Conservation (phyloP, 2,797 vertebrate genomes). For the Myotis myotis region DNA sequence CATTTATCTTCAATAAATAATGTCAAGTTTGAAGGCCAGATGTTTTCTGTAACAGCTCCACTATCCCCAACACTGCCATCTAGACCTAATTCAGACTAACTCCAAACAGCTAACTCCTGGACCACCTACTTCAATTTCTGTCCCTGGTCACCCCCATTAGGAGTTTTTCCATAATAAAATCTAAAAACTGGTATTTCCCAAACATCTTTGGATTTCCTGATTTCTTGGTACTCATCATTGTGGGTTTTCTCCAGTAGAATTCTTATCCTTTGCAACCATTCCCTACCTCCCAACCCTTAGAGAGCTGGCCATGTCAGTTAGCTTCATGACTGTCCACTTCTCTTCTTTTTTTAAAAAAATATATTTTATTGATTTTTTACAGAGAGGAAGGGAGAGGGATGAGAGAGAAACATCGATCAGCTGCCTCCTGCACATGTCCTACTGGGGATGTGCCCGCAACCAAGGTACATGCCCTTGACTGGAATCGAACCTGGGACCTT, state of each 20-base stretch:
- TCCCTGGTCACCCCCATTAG: not conserved
- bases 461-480: no score
- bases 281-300: not conserved
- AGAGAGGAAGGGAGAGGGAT: no score
- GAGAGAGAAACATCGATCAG: no score
- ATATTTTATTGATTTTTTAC: no score
- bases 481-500: no score
- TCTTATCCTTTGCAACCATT: not conserved
- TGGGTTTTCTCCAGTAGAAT: not conserved
- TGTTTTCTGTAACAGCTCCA: not conserved
- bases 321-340: not conserved
- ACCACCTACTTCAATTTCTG: not conserved
- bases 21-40: not conserved
- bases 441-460: no score
- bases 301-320: not conserved
- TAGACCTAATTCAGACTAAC: not conserved
- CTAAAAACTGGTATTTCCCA: not conserved
- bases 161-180: not conserved
- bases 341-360: no score
- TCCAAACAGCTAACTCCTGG: not conserved
- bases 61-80: accelerated
- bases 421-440: no score
- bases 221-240: not conserved
- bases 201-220: not conserved
- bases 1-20: not conserved